These are phyloP conservation scores for Neuroterus valhalla DNA, from an alignment of 1,140 invertebrate species.

Conservation along the genomic window DNA sequence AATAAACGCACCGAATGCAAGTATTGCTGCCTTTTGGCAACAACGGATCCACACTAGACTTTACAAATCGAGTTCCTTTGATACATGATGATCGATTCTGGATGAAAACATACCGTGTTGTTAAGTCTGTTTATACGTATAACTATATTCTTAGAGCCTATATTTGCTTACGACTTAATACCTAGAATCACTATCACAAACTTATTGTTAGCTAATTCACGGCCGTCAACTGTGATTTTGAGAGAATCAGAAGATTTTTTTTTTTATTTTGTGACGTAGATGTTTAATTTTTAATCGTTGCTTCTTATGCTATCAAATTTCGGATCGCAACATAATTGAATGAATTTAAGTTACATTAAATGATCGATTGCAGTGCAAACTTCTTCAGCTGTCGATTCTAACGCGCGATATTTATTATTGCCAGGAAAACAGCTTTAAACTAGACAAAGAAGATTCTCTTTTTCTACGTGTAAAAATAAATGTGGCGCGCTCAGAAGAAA, in stretches of 20 bases:
- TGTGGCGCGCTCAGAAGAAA: too few species aligned
- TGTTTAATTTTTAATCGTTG: too few species aligned
- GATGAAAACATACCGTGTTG: not conserved
- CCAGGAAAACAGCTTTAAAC: not conserved
- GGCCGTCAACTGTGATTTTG: conserved; percentile 10
- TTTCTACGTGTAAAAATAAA: conserved; percentile 14
- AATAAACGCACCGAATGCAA: not conserved
- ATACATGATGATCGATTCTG: too few species aligned
- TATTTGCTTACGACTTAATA: conserved; percentile 12
- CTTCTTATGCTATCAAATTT: too few species aligned
- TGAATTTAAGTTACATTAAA: too few species aligned
- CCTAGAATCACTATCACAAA: conserved; percentile 27
- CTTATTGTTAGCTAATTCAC: not conserved
- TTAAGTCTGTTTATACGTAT: not conserved
- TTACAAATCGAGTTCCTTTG: too few species aligned
- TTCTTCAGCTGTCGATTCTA: too few species aligned
- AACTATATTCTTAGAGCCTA: not conserved
- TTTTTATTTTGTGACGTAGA: too few species aligned
- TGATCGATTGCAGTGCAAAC: too few species aligned
- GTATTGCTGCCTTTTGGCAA: not conserved
- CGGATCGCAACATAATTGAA: too few species aligned
- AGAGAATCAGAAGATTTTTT: conserved; percentile 1
- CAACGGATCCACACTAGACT: not conserved
- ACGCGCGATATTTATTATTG: too few species aligned
- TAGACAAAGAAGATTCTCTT: not conserved